Conservation (phyloP, 2,888 invertebrate genomes). For the Melipona beecheii region DNA sequence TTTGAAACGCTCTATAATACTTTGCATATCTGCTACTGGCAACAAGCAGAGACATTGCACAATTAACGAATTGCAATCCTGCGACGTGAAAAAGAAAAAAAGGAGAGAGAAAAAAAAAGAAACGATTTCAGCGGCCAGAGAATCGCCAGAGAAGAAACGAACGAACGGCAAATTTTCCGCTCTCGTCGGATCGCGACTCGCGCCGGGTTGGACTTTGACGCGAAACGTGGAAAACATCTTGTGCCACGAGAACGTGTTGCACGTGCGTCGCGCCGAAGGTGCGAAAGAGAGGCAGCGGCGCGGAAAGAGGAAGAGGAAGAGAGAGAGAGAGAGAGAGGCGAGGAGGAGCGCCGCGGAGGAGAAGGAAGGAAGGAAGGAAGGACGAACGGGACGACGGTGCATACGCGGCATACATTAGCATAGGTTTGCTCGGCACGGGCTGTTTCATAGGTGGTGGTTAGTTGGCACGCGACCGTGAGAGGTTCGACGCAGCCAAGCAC, state of each 20-base stretch:
- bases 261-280: conserved; percentile 46
- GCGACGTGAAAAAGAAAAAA: no score
- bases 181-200: background rate
- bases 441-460: conserved; percentile 77
- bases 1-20: no score
- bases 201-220: no score
- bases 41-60: no score
- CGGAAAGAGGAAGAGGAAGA: background rate
- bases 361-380: conserved; percentile 41
- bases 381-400: conserved; percentile 42
- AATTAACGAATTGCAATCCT: no score
- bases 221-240: conserved; percentile 1
- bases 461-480: conserved; percentile 75
- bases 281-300: no score
- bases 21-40: no score
- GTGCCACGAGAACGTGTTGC: conserved; percentile 57
- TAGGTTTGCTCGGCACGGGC: conserved; percentile 74
- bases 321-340: conserved; percentile 32
- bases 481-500: conserved; percentile 58
- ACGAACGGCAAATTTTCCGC: background rate
- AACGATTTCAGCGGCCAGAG: no score
- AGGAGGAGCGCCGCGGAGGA: background rate
- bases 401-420: conserved; percentile 75
- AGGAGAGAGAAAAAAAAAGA: no score
- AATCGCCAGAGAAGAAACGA: background rate